Conservation (phyloP, 2,113 vertebrate species). For the Galeopterus variegatus region DNA sequence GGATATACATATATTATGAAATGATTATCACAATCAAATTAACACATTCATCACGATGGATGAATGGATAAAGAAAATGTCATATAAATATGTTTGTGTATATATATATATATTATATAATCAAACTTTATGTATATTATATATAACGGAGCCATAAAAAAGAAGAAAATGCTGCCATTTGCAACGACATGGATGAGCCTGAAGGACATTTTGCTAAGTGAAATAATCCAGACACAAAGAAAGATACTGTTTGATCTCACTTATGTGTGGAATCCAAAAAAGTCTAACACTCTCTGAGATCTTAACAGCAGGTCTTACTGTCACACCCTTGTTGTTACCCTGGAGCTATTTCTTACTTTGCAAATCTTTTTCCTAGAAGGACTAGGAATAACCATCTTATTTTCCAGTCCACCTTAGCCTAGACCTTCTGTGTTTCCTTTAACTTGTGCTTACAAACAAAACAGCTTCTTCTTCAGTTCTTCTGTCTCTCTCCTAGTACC, state of each 20-base stretch:
- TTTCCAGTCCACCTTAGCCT: neutral
- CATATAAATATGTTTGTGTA: too few relatives aligned
- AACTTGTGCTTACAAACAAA: neutral
- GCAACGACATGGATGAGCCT: neutral
- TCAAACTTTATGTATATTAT: too few relatives aligned
- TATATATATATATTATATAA: too few relatives aligned
- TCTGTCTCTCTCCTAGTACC: neutral
- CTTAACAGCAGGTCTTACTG: neutral
- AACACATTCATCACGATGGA: neutral
- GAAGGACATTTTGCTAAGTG: neutral
- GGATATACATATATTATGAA: neutral
- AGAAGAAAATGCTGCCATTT: neutral
- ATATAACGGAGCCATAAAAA: neutral
- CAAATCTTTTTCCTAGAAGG: neutral
- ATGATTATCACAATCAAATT: neutral
- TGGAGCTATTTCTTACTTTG: slow-evolving; percentile 1
- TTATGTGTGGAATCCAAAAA: neutral
- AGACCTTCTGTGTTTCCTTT: neutral
- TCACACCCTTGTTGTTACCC: neutral
- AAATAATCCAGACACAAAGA: neutral
- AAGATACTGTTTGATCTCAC: neutral
- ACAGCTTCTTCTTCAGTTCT: too few relatives aligned
- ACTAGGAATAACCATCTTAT: neutral
- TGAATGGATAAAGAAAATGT: neutral
- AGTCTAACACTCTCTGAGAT: neutral